Evolutionary conservation across 1,140 invertebrate species (phyloP), one percentile per base, ranked within the genome.

Genomic region (Apis cerana): DNA sequence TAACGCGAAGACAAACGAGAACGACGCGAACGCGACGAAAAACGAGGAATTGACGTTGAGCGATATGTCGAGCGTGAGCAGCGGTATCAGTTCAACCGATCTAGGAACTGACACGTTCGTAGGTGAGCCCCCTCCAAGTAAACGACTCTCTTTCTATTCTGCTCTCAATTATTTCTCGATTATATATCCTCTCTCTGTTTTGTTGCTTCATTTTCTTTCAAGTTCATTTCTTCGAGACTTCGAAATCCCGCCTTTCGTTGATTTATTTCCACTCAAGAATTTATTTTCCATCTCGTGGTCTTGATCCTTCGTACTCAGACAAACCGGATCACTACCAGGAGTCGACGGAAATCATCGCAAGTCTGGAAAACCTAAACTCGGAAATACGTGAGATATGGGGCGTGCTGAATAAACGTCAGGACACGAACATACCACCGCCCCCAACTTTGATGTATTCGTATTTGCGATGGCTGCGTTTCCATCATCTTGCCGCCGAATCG

Each of bases 311-410:
- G 72, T 82, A 82, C 67, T 82, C 80, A 92, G 91, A 92, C 87
- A 91, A 91, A 81, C 88, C 89, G 80, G 91, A 91, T 89, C 89
- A 95, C 85, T 95, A 95, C 85, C 95, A 96, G 92, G 96, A 96
- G 90, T 95, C 96, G 0, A 95, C 95, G 33, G 96, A 96, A 89
- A 96, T 96, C 82, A 96, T 96, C 54, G 95, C 96, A 78, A 96
- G 95, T 85, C 91, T 97, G 82, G 96, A 97, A 87, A 96, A 96
- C 89, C 94, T 97, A 9, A 97, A 96, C 91, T 95, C 95, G 0
- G 96, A 97, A 91, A 97, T 97, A 76, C 94, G 96, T 33, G 96
- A 96, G 89, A 96, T 96, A 78, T 96, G 96, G 94, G 95, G 96
- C 59, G 96, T 96, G 61, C 91, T 97, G 23, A 95, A 96, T 52